phyloP scores from a whole-genome alignment of 1,140 invertebrate genomes.

The Drosophila trapezifrons region DNA sequence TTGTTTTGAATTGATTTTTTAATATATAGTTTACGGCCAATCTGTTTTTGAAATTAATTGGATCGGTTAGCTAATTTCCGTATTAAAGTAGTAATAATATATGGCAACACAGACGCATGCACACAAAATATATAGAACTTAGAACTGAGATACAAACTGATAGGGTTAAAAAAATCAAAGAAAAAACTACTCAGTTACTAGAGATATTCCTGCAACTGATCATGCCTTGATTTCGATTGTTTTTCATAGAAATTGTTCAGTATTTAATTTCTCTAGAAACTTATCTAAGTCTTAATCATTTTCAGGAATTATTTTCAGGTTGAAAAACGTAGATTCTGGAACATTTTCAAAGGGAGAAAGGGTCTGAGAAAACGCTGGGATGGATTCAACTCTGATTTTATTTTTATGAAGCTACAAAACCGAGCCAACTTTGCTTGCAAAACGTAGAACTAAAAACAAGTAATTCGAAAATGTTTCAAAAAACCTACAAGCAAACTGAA shows the following conservation, averaged over 20 bases:
- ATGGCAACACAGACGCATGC: slow-evolving; percentile 18
- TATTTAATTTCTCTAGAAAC: not conserved
- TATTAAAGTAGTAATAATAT: slow-evolving; percentile 15
- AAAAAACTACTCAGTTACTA: not conserved
- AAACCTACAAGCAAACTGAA: slow-evolving; percentile 63
- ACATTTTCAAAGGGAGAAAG: not conserved
- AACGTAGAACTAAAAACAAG: slow-evolving; percentile 24
- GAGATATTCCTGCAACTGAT: not conserved
- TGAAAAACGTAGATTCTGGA: slow-evolving; percentile 7
- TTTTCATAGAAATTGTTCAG: not conserved
- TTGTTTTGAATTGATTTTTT: slow-evolving; percentile 17
- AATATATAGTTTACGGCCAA: slow-evolving; percentile 9
- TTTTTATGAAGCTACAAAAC: slow-evolving; percentile 20
- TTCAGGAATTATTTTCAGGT: not conserved
- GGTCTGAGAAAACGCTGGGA: slow-evolving; percentile 4
- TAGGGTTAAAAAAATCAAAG: not conserved
- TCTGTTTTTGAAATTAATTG: slow-evolving; percentile 1
- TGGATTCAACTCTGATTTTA: not conserved
- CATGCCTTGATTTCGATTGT: no score
- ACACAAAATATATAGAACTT: slow-evolving; percentile 15
- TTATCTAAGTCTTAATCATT: not conserved
- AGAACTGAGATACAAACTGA: not conserved
- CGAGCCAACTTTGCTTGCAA: slow-evolving; percentile 48
- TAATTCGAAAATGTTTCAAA: slow-evolving; percentile 49
- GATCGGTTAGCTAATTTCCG: slow-evolving; percentile 9